Percentiles rank a stretch among this genome's conserved stretches.
Evolutionary conservation across 1,140 invertebrate species (phyloP).

Genomic region (Caenorhabditis inopinata): DNA sequence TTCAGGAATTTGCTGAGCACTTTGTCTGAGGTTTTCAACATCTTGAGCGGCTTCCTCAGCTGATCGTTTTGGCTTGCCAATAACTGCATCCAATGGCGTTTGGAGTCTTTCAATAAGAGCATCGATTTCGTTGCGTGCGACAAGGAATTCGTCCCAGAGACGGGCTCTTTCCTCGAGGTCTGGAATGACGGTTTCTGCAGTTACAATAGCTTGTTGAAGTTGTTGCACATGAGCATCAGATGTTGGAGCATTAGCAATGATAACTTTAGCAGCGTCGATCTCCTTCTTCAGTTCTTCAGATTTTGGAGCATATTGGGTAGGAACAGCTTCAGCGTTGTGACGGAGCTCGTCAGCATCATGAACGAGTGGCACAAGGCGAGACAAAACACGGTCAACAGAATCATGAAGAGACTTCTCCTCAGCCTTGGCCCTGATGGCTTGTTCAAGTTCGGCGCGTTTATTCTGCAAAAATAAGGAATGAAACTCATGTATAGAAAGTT

Average conservation of each 20-base stretch:
- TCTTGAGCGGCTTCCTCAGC: conserved; percentile 47
- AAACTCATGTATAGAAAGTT: neutral
- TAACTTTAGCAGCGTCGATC: conserved; percentile 19
- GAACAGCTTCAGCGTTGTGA: conserved; percentile 51
- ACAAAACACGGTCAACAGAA: conserved; percentile 3
- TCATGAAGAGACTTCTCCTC: conserved; percentile 26
- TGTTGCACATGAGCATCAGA: conserved; percentile 35
- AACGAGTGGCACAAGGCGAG: conserved; percentile 43
- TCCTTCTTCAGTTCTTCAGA: neutral
- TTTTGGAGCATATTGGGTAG: conserved; percentile 44
- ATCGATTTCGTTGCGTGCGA: conserved; percentile 18
- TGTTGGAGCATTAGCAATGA: conserved; percentile 23
- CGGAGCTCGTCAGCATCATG: conserved; percentile 49
- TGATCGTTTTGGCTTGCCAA: conserved; percentile 39
- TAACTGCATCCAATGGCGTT: conserved; percentile 33
- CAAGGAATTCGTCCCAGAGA: conserved; percentile 52
- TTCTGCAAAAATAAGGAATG: neutral
- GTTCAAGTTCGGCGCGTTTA: neutral
- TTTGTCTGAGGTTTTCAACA: conserved; percentile 35
- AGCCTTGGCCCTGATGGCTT: conserved; percentile 29
- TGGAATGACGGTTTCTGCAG: conserved; percentile 43
- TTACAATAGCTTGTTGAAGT: conserved; percentile 26
- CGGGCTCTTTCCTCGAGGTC: conserved; percentile 36
- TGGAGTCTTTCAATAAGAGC: conserved; percentile 38
- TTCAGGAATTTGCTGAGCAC: neutral